Evolutionary conservation across 2,113 vertebrate species (phyloP).

Genomic region (Esox niger): DNA sequence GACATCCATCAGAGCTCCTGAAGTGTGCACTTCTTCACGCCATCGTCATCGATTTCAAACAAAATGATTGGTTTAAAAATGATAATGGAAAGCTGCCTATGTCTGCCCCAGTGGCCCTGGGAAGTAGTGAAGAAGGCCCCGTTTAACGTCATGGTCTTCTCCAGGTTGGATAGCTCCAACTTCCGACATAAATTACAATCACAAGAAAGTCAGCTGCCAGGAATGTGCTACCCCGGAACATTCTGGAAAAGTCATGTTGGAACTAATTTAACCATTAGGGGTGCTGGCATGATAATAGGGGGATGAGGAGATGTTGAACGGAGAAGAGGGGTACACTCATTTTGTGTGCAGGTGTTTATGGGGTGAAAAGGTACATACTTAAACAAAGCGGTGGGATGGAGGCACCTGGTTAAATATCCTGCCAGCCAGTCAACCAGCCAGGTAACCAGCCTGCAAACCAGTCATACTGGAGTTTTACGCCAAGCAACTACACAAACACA

Average conservation of each 20-base stretch:
- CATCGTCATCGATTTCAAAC: too few species aligned
- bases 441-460: too few species aligned
- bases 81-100: too few species aligned
- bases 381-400: slow-evolving; percentile 68
- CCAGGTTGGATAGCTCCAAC: slow-evolving; percentile 53
- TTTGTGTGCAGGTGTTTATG: slow-evolving; percentile 77
- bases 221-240: slow-evolving; percentile 73
- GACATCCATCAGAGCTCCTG: too few species aligned
- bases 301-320: slow-evolving; percentile 23
- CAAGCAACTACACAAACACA: too few species aligned
- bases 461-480: too few species aligned
- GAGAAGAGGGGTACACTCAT: slow-evolving; percentile 69
- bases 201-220: slow-evolving; percentile 67
- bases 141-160: slow-evolving; percentile 37
- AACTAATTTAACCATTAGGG: slow-evolving; percentile 81
- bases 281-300: slow-evolving; percentile 40
- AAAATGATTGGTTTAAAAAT: too few species aligned
- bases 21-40: too few species aligned
- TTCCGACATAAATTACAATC: slow-evolving; percentile 76
- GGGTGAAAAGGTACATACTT: slow-evolving; percentile 80
- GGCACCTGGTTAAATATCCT: slow-evolving; percentile 64
- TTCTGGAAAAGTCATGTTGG: slow-evolving; percentile 70
- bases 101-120: too few species aligned
- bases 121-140: not conserved
- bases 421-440: too few species aligned